Conservation (phyloP, 92 coral and sea anemone genomes). For the Heliopora coerulea region DNA sequence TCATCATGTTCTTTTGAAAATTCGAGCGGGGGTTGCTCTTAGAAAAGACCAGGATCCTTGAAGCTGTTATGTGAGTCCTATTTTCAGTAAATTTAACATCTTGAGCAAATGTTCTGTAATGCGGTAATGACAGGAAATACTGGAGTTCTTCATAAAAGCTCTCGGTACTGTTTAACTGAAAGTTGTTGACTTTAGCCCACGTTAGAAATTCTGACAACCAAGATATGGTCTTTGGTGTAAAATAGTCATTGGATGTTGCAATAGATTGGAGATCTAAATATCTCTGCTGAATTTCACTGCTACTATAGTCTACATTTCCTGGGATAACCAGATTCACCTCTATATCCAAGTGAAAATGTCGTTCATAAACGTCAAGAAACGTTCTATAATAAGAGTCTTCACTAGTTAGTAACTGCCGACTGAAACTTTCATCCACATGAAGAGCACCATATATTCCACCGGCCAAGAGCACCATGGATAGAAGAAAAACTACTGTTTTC, state of each 20-base stretch:
- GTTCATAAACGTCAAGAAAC: constrained; percentile 34
- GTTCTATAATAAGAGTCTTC: constrained; percentile 17
- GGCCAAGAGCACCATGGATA: constrained; percentile 53
- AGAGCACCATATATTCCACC: constrained; percentile 59
- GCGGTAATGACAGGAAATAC: constrained; percentile 16
- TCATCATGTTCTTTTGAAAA: neutral
- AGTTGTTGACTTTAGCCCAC: constrained; percentile 21
- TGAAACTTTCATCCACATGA: constrained; percentile 55
- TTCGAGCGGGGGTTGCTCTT: neutral
- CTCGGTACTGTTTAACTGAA: neutral
- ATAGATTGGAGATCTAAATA: no score
- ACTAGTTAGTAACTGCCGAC: constrained; percentile 16
- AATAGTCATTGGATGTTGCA: constrained; percentile 27
- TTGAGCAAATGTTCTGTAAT: constrained; percentile 31
- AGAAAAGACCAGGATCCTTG: neutral
- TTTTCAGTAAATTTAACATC: neutral
- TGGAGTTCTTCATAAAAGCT: neutral
- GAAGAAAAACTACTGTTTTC: constrained; percentile 47
- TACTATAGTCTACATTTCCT: constrained; percentile 26
- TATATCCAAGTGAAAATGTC: constrained; percentile 34
- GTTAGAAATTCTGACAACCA: constrained; percentile 57
- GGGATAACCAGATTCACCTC: constrained; percentile 2
- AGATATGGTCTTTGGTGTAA: constrained; percentile 48
- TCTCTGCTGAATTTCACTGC: constrained; percentile 4
- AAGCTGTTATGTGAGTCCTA: no score